These are phyloP conservation scores for Rattus rattus DNA, from an alignment of 2,113 vertebrate species.

Conservation along the genomic window DNA sequence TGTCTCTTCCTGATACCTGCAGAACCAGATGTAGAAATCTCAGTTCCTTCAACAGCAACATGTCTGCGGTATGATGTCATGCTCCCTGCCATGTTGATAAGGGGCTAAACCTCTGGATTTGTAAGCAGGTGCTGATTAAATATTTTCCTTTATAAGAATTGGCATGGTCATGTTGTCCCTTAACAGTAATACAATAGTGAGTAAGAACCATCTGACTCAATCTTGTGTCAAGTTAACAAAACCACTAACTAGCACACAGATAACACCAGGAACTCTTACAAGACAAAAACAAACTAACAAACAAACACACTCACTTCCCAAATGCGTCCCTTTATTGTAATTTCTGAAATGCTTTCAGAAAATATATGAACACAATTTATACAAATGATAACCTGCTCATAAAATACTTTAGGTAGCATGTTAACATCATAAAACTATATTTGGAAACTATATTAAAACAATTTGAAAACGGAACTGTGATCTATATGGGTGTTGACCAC, in stretches of 20 bases:
- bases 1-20: too few species aligned
- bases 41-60: too few species aligned
- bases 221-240: background rate
- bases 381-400: background rate
- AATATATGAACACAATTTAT: background rate
- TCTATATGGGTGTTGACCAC: background rate
- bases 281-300: background rate
- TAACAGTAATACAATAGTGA: background rate
- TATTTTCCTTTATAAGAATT: background rate
- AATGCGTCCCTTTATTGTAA: background rate
- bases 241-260: background rate
- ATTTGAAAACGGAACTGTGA: conserved; percentile 2
- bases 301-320: background rate
- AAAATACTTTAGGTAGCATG: background rate
- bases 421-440: background rate
- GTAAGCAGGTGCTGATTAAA: background rate
- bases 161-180: background rate
- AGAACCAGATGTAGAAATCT: too few species aligned
- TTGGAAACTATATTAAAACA: background rate
- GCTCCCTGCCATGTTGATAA: background rate
- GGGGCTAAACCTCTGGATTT: background rate
- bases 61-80: background rate
- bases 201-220: background rate
- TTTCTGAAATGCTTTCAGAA: background rate
- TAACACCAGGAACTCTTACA: background rate